Percentiles rank a stretch among this genome's conserved stretches.
Conservation (phyloP, 2,113 vertebrate genomes). For the Entelurus aequoreus region DNA sequence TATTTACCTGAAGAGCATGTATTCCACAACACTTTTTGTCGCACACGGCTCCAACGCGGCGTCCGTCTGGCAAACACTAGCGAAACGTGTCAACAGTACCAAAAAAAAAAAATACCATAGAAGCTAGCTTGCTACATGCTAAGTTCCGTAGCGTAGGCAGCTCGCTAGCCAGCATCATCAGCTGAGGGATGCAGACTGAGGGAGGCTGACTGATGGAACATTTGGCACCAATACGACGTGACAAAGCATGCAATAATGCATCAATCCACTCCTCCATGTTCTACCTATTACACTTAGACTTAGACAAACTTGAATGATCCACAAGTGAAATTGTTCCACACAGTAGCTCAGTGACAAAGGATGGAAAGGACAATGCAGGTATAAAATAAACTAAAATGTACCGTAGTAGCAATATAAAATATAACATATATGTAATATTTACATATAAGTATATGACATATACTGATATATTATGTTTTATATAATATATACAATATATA, state of each 20-base stretch:
- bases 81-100: conserved; percentile 4
- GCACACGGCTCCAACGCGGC: background rate
- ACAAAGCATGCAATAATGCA: background rate
- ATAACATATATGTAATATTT: no score
- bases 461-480: no score
- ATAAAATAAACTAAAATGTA: no score
- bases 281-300: no score
- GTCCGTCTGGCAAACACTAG: background rate
- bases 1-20: background rate
- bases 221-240: background rate
- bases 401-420: no score
- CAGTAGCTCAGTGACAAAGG: no score
- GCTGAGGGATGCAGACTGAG: conserved; percentile 41
- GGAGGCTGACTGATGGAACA: background rate
- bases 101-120: conserved; percentile 15
- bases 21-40: background rate
- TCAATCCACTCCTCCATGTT: no score
- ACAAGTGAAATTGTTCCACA: no score
- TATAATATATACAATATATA: no score
- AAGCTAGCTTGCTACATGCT: conserved; percentile 34
- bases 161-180: conserved; percentile 40
- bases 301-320: no score
- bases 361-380: no score
- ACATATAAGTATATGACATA: no score
- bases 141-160: conserved; percentile 59